phyloP scores from a whole-genome alignment of 1,140 invertebrate genomes.

The Pseudomyrmex flavicornis region DNA sequence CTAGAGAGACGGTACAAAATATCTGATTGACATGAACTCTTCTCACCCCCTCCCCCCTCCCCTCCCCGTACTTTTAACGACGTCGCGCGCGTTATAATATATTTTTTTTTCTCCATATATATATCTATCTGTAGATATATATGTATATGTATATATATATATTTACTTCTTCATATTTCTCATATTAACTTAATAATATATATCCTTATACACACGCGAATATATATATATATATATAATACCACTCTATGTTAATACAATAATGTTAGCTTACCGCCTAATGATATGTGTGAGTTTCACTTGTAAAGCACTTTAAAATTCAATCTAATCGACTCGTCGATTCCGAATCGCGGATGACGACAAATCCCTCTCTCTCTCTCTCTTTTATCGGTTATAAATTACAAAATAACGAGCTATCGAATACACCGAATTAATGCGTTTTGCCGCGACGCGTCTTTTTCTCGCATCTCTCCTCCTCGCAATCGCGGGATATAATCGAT shows the following conservation, averaged over 20 bases:
- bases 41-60: no score
- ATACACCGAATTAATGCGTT: slow-evolving; percentile 45
- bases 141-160: slow-evolving; percentile 65
- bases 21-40: slow-evolving; percentile 77
- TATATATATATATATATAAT: slow-evolving; percentile 18
- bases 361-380: slow-evolving; percentile 10
- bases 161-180: slow-evolving; percentile 66
- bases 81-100: slow-evolving; percentile 45
- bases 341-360: slow-evolving; percentile 48
- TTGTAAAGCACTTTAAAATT: slow-evolving; percentile 84
- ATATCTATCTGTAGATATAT: slow-evolving; percentile 61
- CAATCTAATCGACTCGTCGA: slow-evolving; percentile 76
- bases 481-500: slow-evolving; percentile 33
- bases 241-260: slow-evolving; percentile 67
- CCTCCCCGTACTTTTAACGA: slow-evolving; percentile 23
- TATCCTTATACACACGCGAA: slow-evolving; percentile 59
- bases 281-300: slow-evolving; percentile 83
- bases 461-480: background rate
- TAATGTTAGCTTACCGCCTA: slow-evolving; percentile 79
- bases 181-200: slow-evolving; percentile 62
- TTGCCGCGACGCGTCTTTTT: slow-evolving; percentile 5
- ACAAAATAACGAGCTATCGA: slow-evolving; percentile 55
- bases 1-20: slow-evolving; percentile 78
- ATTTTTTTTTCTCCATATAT: slow-evolving; percentile 56
- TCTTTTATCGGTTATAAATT: slow-evolving; percentile 24